These are phyloP conservation scores for Tiliqua scincoides DNA, from an alignment of 2,113 vertebrate species.

Conservation along the genomic window DNA sequence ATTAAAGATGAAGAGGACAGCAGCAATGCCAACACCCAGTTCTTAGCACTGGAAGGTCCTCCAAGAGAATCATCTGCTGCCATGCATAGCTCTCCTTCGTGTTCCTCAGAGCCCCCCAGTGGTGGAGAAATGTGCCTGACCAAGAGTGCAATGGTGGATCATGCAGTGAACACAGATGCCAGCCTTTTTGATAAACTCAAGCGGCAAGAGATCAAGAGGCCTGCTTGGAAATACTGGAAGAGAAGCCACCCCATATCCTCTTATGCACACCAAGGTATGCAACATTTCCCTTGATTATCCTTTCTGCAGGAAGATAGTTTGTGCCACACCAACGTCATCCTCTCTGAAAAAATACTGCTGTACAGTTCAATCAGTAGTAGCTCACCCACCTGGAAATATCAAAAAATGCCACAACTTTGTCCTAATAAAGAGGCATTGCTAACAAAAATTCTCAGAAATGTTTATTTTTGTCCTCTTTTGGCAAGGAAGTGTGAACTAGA, in stretches of 20 bases:
- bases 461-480: background rate
- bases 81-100: slow-evolving; percentile 26
- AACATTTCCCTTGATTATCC: background rate
- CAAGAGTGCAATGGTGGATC: slow-evolving; percentile 45
- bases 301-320: background rate
- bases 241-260: slow-evolving; percentile 73
- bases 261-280: slow-evolving; percentile 77
- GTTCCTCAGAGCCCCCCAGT: slow-evolving; percentile 53
- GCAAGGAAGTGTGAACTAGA: background rate
- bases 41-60: slow-evolving; percentile 54
- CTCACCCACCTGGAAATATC: too few relatives aligned
- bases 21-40: slow-evolving; percentile 22
- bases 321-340: too few relatives aligned
- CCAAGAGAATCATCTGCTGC: slow-evolving; percentile 26
- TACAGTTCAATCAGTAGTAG: too few relatives aligned
- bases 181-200: slow-evolving; percentile 50
- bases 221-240: slow-evolving; percentile 82
- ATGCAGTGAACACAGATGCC: slow-evolving; percentile 65
- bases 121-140: slow-evolving; percentile 28
- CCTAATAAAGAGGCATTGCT: too few relatives aligned
- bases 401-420: too few relatives aligned
- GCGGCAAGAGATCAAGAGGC: slow-evolving; percentile 44
- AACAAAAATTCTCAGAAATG: background rate
- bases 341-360: too few relatives aligned
- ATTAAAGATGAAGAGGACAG: slow-evolving; percentile 43